phyloP scores from a whole-genome alignment of 2,797 vertebrate genomes.

The Anabas testudineus region DNA sequence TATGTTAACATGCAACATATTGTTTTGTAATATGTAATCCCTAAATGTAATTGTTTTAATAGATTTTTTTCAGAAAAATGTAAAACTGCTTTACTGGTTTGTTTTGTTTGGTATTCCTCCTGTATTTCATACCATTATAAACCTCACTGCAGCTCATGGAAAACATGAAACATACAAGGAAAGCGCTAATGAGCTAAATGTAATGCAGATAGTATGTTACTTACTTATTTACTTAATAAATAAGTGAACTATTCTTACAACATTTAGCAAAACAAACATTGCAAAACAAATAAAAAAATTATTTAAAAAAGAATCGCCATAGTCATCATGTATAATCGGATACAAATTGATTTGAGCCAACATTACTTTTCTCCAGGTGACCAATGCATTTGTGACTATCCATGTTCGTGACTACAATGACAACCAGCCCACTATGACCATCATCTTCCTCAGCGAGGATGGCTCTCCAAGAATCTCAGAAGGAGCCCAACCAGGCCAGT shows the following conservation, averaged over 20 bases:
- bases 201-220: too few relatives aligned
- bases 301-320: neutral
- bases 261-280: too few relatives aligned
- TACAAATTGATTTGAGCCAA: neutral
- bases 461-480: conserved; percentile 96
- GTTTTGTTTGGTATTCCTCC: too few relatives aligned
- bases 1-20: neutral
- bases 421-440: conserved; percentile 99
- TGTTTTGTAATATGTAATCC: neutral
- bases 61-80: too few relatives aligned
- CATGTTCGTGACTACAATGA: conserved; percentile 97
- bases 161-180: too few relatives aligned
- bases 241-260: too few relatives aligned
- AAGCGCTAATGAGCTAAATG: too few relatives aligned
- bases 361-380: conserved; percentile 77
- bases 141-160: too few relatives aligned
- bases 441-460: conserved; percentile 98
- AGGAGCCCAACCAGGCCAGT: conserved; percentile 96
- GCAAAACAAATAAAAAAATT: too few relatives aligned
- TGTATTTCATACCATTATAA: too few relatives aligned
- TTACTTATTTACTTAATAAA: too few relatives aligned
- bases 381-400: conserved; percentile 96
- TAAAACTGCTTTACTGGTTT: too few relatives aligned
- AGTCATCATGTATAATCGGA: neutral
- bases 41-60: neutral